phyloP scores from a whole-genome alignment of 2,113 vertebrate genomes.

The Thinocorus orbignyianus region DNA sequence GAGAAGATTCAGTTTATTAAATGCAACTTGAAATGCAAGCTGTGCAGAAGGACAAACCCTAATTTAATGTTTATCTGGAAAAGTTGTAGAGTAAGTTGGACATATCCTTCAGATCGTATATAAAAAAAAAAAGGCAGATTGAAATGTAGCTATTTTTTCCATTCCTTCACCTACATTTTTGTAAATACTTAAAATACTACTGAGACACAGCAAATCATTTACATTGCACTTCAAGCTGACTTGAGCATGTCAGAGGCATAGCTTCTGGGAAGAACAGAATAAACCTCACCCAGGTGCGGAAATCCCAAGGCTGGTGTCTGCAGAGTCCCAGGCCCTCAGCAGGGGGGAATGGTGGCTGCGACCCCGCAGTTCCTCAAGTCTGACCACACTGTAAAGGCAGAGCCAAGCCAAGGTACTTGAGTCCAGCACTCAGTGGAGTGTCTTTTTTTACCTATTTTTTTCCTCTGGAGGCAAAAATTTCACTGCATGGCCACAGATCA shows the following conservation, averaged over 20 bases:
- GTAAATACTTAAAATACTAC: neutral
- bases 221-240: neutral
- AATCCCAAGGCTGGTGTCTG: neutral
- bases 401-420: neutral
- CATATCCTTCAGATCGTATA: neutral
- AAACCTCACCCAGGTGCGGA: neutral
- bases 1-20: neutral
- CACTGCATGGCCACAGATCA: neutral
- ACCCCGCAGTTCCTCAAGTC: fast-evolving
- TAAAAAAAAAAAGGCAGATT: neutral
- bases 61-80: neutral
- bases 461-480: neutral
- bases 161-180: neutral
- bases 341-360: neutral
- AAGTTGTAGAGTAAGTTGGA: neutral
- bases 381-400: neutral
- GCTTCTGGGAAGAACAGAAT: neutral
- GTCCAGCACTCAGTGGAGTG: neutral
- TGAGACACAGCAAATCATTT: neutral
- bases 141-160: neutral
- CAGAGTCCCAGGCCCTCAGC: fast-evolving
- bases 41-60: neutral
- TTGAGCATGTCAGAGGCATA: neutral
- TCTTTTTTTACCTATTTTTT: neutral
- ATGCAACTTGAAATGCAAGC: neutral